phyloP scores from a whole-genome alignment of 2,797 vertebrate genomes.

The Anabas testudineus region DNA sequence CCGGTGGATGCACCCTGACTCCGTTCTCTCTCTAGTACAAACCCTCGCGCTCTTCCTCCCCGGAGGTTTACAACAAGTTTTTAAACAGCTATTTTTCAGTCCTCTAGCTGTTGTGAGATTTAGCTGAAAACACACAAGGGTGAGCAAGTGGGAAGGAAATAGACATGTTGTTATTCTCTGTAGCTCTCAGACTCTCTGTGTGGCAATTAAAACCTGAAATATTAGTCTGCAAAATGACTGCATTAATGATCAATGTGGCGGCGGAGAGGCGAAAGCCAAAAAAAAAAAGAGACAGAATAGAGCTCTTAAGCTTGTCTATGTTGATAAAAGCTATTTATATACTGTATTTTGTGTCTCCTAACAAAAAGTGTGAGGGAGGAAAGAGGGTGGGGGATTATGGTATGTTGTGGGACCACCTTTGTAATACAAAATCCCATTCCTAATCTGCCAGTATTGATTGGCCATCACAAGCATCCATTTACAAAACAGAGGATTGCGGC shows the following conservation, averaged over 20 bases:
- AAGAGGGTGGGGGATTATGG: slow-evolving; percentile 72
- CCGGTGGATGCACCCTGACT: slow-evolving; percentile 40
- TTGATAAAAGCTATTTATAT: slow-evolving; percentile 71
- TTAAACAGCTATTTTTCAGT: slow-evolving; percentile 57
- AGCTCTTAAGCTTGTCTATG: slow-evolving; percentile 53
- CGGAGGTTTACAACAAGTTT: slow-evolving; percentile 45
- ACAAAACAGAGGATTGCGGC: slow-evolving; percentile 68
- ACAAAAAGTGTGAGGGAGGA: slow-evolving; percentile 66
- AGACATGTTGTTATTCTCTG: slow-evolving; percentile 53
- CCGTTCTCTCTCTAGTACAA: slow-evolving; percentile 34
- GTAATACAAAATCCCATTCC: slow-evolving; percentile 79
- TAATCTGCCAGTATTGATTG: slow-evolving; percentile 85
- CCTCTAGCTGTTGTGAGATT: slow-evolving; percentile 37
- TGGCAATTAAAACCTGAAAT: slow-evolving; percentile 74
- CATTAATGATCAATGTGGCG: slow-evolving; percentile 58
- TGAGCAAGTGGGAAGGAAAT: slow-evolving; percentile 49
- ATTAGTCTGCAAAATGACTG: slow-evolving; percentile 69
- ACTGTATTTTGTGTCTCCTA: slow-evolving; percentile 61
- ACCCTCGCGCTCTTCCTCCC: slow-evolving; percentile 47
- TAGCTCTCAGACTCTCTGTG: slow-evolving; percentile 40
- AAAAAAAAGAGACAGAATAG: slow-evolving; percentile 26
- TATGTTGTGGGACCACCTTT: slow-evolving; percentile 78
- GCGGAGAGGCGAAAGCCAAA: slow-evolving; percentile 22
- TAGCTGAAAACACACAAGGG: slow-evolving; percentile 47
- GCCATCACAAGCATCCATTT: slow-evolving; percentile 75